Evolutionary conservation across 2,888 invertebrate genomes (phyloP), one percentile per base, ranked within the genome.

Genomic region (Hirtodrosophila alboralis): DNA sequence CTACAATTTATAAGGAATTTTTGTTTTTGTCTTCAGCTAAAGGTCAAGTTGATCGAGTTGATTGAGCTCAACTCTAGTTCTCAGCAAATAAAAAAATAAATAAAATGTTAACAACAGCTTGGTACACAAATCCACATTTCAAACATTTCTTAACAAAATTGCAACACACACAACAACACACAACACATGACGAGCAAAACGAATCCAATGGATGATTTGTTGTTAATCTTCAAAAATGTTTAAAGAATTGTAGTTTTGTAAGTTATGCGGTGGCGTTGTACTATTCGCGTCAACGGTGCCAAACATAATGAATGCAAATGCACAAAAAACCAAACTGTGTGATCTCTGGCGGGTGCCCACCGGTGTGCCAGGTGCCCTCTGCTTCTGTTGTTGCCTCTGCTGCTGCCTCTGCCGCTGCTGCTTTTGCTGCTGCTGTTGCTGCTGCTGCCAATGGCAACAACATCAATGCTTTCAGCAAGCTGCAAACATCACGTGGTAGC

Each of bases 271-370:
- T 73, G 71, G 65, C 64, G 86, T 76, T 81, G 85, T 78, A n/a
- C n/a, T n/a, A 71, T 40, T 21, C 81, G 68, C 81, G 69, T 56
- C 81, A 78, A 86, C 87, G 78, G 69, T 81, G 83, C 76, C 84
- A 66, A 85, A 80, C 80, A 76, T 79, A 85, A 83, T 83, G 87
- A 86, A 77, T 86, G 81, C 86, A 79, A 80, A 80, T 80, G 79
- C 80, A 80, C 62, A 79, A 67, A 66, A n/a, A n/a, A n/a, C n/a
- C n/a, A n/a, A n/a, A 41, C 34, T 33, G 49, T 44, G 48, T 68
- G 84, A 79, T 85, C 86, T 85, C 61, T 62, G 61, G 61, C 63
- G 75, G 48, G 61, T 60, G 68, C 61, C 68, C 70, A 62, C 71
- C 53, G 43, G 51, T 16, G 23, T 10, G 5, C 7, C 23, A 0